Percentiles rank a stretch among this genome's conserved stretches.
phyloP scores from a whole-genome alignment of 2,888 invertebrate species.

The Pandemis corylana region DNA sequence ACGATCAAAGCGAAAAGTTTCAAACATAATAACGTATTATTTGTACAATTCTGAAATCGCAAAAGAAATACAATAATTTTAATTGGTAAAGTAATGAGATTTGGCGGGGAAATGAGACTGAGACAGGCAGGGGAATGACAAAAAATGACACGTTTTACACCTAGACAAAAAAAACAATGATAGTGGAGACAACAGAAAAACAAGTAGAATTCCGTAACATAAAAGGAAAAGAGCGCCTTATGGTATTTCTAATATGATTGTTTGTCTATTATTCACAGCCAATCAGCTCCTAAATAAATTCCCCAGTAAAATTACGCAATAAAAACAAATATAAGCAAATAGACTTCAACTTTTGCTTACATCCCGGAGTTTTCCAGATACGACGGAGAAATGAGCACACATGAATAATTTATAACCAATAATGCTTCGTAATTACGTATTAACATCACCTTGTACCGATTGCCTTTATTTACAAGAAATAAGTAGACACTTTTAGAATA shows the following conservation, averaged over 20 bases:
- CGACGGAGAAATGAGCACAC: not conserved
- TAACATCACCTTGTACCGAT: slow-evolving; percentile 25
- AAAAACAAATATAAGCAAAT: slow-evolving; percentile 1
- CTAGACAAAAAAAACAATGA: too few relatives aligned
- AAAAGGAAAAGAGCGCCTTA: too few relatives aligned
- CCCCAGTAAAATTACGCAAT: not conserved
- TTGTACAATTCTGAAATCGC: not conserved
- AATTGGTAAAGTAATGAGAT: not conserved
- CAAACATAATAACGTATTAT: slow-evolving; percentile 18
- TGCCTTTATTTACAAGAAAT: slow-evolving; percentile 3
- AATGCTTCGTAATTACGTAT: slow-evolving; percentile 31
- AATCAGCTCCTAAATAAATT: too few relatives aligned
- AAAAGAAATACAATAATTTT: not conserved
- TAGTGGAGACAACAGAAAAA: too few relatives aligned
- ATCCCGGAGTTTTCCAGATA: not conserved
- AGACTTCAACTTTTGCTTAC: not conserved
- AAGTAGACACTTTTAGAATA: not conserved
- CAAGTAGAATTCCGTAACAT: too few relatives aligned
- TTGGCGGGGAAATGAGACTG: too few relatives aligned
- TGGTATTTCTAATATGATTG: too few relatives aligned
- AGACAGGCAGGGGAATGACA: too few relatives aligned
- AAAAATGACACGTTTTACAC: too few relatives aligned
- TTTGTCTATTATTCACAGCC: too few relatives aligned
- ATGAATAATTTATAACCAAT: slow-evolving; percentile 38
- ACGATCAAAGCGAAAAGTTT: slow-evolving; percentile 16